Evolutionary conservation across 1,140 invertebrate species (phyloP).

Genomic region (Bursaphelenchus mucronatus): DNA sequence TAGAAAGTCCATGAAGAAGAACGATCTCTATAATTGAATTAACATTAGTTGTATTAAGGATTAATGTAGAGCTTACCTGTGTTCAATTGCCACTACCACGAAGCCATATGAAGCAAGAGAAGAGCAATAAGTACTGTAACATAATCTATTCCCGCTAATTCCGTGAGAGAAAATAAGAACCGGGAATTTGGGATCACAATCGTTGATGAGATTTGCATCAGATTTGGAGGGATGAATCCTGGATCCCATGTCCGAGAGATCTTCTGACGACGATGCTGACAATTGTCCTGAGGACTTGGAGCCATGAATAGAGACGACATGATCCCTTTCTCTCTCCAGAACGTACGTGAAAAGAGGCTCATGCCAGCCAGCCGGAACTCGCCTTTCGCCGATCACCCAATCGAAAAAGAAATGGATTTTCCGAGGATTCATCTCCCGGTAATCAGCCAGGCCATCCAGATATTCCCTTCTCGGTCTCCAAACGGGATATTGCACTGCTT

Average conservation of each 20-base stretch:
- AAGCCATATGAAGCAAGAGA: slow-evolving; percentile 70
- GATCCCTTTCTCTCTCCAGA: slow-evolving; percentile 10
- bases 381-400: slow-evolving; percentile 63
- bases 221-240: slow-evolving; percentile 10
- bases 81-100: slow-evolving; percentile 69
- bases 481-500: slow-evolving; percentile 62
- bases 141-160: slow-evolving; percentile 67
- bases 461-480: slow-evolving; percentile 68
- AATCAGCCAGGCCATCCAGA: slow-evolving; percentile 65
- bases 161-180: slow-evolving; percentile 71
- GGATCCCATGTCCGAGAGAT: slow-evolving; percentile 2
- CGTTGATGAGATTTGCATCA: slow-evolving; percentile 43
- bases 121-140: slow-evolving; percentile 67
- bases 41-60: no score
- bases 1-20: slow-evolving; percentile 52
- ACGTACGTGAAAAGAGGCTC: slow-evolving; percentile 19
- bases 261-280: not conserved
- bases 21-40: slow-evolving; percentile 36
- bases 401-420: slow-evolving; percentile 64
- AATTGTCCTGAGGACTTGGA: slow-evolving; percentile 24
- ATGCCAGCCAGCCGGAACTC: slow-evolving; percentile 41
- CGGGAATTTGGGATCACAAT: slow-evolving; percentile 64
- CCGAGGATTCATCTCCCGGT: slow-evolving; percentile 63
- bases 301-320: slow-evolving; percentile 18
- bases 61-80: slow-evolving; percentile 60